These are phyloP conservation scores for Premnoplex brunnescens DNA, from an alignment of 2,797 vertebrate species.

Conservation along the genomic window DNA sequence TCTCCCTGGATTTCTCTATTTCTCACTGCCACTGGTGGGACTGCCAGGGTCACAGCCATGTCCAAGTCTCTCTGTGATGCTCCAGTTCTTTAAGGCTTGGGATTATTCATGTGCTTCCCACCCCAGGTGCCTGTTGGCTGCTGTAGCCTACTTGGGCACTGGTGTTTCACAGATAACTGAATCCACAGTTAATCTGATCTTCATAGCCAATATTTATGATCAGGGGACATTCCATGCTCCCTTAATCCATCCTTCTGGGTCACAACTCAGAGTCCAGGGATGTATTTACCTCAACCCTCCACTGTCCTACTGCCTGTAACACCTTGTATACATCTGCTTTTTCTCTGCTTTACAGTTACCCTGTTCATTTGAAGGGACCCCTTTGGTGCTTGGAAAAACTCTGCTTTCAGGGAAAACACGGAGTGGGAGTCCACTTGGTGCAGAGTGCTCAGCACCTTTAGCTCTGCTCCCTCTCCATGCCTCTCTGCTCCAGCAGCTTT, in stretches of 20 bases:
- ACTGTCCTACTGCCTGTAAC: not conserved
- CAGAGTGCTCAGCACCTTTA: fast-evolving
- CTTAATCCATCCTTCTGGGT: not conserved
- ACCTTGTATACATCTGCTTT: not conserved
- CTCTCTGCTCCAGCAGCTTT: not conserved
- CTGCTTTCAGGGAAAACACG: not conserved
- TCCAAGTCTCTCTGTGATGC: fast-evolving
- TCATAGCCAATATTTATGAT: not conserved
- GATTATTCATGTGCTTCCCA: fast-evolving
- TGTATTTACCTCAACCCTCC: not conserved
- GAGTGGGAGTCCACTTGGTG: not conserved
- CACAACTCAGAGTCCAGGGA: not conserved
- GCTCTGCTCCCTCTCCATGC: not conserved
- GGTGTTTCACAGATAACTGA: not conserved
- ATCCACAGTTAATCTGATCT: not conserved
- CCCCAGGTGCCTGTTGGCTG: not conserved
- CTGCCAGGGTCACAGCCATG: not conserved
- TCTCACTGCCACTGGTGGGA: not conserved
- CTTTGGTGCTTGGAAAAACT: not conserved
- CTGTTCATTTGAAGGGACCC: fast-evolving
- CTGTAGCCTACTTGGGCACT: not conserved
- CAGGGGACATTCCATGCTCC: not conserved
- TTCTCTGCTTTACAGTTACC: not conserved
- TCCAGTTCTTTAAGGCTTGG: not conserved
- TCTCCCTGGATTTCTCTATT: not conserved